Evolutionary conservation across 1,140 invertebrate genomes (phyloP), one percentile per base, ranked within the genome.

Genomic region (Triops cancriformis): DNA sequence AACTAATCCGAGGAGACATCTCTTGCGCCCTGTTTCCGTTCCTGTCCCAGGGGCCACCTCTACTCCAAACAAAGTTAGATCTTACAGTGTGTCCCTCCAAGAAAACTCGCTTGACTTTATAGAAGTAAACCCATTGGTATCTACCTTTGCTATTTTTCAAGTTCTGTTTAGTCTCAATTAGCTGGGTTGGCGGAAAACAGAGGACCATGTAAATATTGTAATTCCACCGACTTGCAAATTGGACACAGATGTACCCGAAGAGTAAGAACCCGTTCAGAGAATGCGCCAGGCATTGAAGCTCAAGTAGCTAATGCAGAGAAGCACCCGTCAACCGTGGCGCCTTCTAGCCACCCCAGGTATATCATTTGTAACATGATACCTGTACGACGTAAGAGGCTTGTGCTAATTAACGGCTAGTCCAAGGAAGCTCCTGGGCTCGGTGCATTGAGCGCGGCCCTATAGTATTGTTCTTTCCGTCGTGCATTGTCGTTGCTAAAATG

Each of bases 61-160:
- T 18, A 64, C 51, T 64, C 51, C 77, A 18, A 41, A 72, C 11
- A 31, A 73, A 45, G 72, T 73, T 7, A 73, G 26, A 73, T 73
- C 77, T 9, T 78, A 74, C 73, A 78, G 77, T 26, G 77, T 78
- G 12, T 78, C 77, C 11, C 41, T 78, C 11, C 72, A 45, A 5
- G 77, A 78, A 45, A 78, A 74, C 9, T 23, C 23, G 11, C 74
- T 78, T 27, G 77, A 78, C 5, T 73, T 78, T 74, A 74, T 73
- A 10, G 72, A 73, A 45, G 73, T 78, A 42, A n/a, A 64, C 18
- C 6, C 6, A 14, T 12, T 64, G 6, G 9, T 9, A 18, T n/a
- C 23, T 64, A 64, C 51, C 10, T 23, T 18, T 1, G 6, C 6
- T 23, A 14, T 18, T 23, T 64, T 12, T n/a, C 7, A 18, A 18